These are phyloP conservation scores for Lutjanus erythropterus DNA, from an alignment of 2,113 vertebrate species.

Conservation along the genomic window DNA sequence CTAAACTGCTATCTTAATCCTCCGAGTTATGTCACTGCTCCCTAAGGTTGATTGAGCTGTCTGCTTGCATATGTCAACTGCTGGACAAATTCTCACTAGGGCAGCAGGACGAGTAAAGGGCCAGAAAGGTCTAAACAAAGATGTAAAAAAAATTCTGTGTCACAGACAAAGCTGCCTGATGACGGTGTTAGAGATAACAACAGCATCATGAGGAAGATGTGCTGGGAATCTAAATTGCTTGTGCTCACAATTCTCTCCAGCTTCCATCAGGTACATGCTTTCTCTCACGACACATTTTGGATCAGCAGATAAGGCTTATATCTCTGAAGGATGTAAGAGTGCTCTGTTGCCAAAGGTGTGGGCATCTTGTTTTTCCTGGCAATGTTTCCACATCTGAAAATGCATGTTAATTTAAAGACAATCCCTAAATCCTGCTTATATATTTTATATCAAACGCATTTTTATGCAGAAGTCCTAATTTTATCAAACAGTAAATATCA, in stretches of 20 bases:
- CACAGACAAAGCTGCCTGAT: background rate
- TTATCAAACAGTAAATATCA: background rate
- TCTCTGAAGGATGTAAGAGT: background rate
- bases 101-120: background rate
- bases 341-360: slow-evolving; percentile 15
- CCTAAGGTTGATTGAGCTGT: background rate
- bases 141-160: background rate
- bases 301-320: slow-evolving; percentile 16
- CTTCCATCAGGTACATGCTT: slow-evolving; percentile 1
- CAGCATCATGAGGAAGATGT: background rate
- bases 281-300: background rate
- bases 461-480: background rate
- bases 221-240: slow-evolving; percentile 5
- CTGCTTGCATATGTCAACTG: slow-evolving; percentile 3
- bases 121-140: background rate
- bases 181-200: background rate
- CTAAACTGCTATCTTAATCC: slow-evolving; percentile 20
- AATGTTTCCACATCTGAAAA: slow-evolving; percentile 15
- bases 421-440: background rate
- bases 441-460: background rate
- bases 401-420: background rate
- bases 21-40: background rate
- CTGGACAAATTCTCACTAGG: slow-evolving; percentile 2
- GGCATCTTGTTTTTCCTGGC: background rate
- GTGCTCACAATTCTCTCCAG: background rate